Conservation (phyloP, 2,888 invertebrate genomes). For the Lasioglossum calceatum region DNA sequence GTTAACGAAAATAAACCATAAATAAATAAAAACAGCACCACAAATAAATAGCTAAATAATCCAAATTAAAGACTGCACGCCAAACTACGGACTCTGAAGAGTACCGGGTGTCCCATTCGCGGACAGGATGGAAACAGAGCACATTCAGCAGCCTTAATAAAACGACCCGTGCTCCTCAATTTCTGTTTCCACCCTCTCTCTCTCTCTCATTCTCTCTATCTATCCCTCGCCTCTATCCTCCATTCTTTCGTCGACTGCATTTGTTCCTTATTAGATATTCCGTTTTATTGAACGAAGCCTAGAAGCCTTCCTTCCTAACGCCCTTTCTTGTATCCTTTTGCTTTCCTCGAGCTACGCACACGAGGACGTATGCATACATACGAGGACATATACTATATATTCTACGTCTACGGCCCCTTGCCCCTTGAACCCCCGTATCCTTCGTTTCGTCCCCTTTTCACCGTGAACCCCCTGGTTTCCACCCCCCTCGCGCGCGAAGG, state of each 20-base stretch:
- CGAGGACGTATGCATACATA: slow-evolving; percentile 46
- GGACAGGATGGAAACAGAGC: slow-evolving; percentile 17
- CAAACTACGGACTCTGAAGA: not conserved
- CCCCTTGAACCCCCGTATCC: not conserved
- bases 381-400: slow-evolving; percentile 1
- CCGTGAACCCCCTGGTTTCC: not conserved
- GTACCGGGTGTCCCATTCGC: not conserved
- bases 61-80: no score
- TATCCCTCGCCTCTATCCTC: slow-evolving; percentile 56
- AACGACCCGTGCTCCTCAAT: slow-evolving; percentile 42
- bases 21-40: not conserved
- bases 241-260: slow-evolving; percentile 77
- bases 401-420: not conserved
- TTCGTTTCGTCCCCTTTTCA: slow-evolving; percentile 21
- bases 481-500: not conserved
- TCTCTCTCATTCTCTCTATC: slow-evolving; percentile 53
- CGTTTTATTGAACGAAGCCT: slow-evolving; percentile 80
- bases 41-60: no score
- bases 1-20: no score
- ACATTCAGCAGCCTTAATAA: slow-evolving; percentile 54
- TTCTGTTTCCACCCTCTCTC: slow-evolving; percentile 32
- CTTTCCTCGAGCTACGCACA: slow-evolving; percentile 62
- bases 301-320: slow-evolving; percentile 71
- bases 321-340: slow-evolving; percentile 67
- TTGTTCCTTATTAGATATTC: slow-evolving; percentile 82